Evolutionary conservation across 1,140 invertebrate genomes (phyloP), one percentile per base, ranked within the genome.

Genomic region (Lepeophtheirus salmonis): DNA sequence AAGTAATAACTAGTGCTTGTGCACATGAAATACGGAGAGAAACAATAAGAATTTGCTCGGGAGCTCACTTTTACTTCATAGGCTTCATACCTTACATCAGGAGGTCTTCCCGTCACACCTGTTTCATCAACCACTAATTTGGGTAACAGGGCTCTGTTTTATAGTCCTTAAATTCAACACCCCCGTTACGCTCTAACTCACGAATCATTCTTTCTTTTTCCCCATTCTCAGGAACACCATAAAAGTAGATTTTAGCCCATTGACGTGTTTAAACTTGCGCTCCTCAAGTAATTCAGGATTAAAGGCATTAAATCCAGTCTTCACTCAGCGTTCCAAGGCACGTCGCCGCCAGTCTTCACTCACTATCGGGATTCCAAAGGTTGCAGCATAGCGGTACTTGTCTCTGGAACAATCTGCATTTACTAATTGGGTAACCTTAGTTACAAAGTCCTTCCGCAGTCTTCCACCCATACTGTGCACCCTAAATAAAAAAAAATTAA

Each of bases 391-490:
- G 67, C 79, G 76, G 68, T 86, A 87, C 75, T 95, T 95, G 66
- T 88, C 82, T 62, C 89, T 89, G 48, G 80, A 80, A 66, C 82
- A 83, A 67, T 79, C 78, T 67, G 84, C 84, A 54, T 89, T 86
- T 64, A 97, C 86, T 49, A 97, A 76, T 76, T 96, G 90, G 52
- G 90, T 96, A 60, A 89, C 82, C 69, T 84, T 87, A 17, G 78
- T 14, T 3, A 22, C 52, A 75, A 89, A 82, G 65, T 92, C 87
- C 72, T 84, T 87, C 53, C 88, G 78, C 65, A 95, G 83, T 67
- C 85, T 89, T 16, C 89, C 90, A 63, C 88, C 89, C 89, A 96
- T 94, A 69, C 83, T 81, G 74, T 94, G 89, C 64, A 94, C 83
- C 68, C 87, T 76, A 66, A 81, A 81, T 63, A 89, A 82, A 66